Percentiles rank a stretch among this genome's conserved stretches.
These are phyloP conservation scores for Rhinopomastus cyanomelas DNA, from an alignment of 2,113 vertebrate species.

Conservation along the genomic window DNA sequence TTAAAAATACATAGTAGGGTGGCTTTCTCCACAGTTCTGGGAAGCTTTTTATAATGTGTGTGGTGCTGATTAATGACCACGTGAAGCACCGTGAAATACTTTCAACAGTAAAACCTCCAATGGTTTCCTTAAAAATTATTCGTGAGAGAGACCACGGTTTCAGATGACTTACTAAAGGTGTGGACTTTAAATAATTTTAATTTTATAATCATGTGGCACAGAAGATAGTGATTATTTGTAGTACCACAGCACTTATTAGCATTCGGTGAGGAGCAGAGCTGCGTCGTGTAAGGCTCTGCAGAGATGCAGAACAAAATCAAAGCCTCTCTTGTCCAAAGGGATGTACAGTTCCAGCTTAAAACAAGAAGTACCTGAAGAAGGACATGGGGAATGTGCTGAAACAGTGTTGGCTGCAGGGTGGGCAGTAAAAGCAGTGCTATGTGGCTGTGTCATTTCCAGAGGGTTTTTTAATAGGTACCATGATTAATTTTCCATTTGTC, in stretches of 20 bases:
- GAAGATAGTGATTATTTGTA: background rate
- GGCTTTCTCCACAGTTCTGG: background rate
- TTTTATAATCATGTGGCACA: background rate
- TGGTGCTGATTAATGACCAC: conserved; percentile 27
- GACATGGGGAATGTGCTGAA: background rate
- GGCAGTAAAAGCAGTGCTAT: background rate
- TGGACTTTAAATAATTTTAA: background rate
- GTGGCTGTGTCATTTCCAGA: background rate
- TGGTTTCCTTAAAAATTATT: background rate
- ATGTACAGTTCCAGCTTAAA: background rate
- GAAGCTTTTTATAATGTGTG: conserved; percentile 3
- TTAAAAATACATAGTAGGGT: background rate
- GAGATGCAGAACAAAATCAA: background rate
- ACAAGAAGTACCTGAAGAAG: background rate
- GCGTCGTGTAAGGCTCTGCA: background rate
- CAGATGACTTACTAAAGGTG: background rate
- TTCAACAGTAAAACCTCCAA: conserved; percentile 26
- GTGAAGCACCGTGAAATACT: background rate
- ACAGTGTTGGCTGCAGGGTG: background rate
- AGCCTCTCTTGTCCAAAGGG: background rate
- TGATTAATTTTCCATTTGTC: conserved; percentile 33
- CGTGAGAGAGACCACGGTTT: background rate
- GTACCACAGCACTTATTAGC: background rate
- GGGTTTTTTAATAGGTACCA: background rate
- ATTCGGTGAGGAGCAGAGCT: background rate